Base-by-base conservation (phyloP, 2,888 invertebrate species). In the Temnothorax unifasciatus region DNA sequence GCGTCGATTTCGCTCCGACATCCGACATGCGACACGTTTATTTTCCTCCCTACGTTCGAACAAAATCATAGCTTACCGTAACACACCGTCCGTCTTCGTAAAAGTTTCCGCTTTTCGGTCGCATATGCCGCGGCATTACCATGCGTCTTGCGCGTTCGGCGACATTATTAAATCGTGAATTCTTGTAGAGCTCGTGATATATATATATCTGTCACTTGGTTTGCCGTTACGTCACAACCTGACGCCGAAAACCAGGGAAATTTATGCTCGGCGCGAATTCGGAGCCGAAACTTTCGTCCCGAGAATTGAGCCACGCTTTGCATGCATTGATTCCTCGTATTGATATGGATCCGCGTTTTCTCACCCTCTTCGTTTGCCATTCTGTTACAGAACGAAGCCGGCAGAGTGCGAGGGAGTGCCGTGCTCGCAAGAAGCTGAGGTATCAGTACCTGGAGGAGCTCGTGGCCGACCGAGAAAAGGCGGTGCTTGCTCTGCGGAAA, bases 401-500 rank as follows among this genome's bases (percentile, higher is more conserved):
- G 91, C 99, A 99, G 96, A 99, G 99, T 95, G 99, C 99, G 90
- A 96, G 99, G 92, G 99, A 99, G 96, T 99, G 99, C 95, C 97
- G 99, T 89, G 99, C 99, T 68, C 96, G 99, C 76, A 99, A 99
- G 96, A 99, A 99, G 95, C 96, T 99, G 87, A 97, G 99, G 76
- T 99, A 99, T 95, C 99, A 99, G 95, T 99, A 99, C 94, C 96
- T 99, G 89, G 99, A 99, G 95, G 99, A 99, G 95, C 95, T 99
- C 89, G 99, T 99, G 4, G 96, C 98, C 0, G 98, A 99, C 95
- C 96, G 99, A 88, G 99, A 99, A 94, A 98, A 98, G 92, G 98
- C 99, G 13, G 98, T 99, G 25, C 96, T 98, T 89, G 96, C 98
- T 15, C 96, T 99, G 63, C 96, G 98, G 90, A 97, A 98, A 92